Conservation (phyloP, 2,797 vertebrate genomes). For the Psittacula echo region DNA sequence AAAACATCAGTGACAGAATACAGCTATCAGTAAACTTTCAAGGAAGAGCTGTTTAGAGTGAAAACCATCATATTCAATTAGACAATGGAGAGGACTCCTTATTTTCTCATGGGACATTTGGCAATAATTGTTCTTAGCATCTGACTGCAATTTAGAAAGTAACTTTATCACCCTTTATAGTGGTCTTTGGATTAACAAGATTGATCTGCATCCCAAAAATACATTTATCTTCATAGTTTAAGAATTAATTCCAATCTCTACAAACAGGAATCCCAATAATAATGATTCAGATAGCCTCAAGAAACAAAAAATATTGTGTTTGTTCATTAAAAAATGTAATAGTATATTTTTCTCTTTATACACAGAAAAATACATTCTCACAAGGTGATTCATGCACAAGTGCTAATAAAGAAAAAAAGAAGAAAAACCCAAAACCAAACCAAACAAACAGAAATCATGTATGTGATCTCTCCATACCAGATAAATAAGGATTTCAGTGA, state of each 20-base stretch:
- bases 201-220: not conserved
- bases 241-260: not conserved
- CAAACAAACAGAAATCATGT: not conserved
- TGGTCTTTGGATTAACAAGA: not conserved
- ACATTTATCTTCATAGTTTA: not conserved
- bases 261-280: not conserved
- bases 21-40: not conserved
- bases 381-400: not conserved
- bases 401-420: not conserved
- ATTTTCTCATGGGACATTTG: not conserved
- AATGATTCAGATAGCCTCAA: not conserved
- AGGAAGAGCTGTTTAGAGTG: not conserved
- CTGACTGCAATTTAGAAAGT: not conserved
- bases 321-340: not conserved
- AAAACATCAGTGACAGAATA: not conserved
- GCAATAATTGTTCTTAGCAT: not conserved
- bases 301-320: fast-evolving
- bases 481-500: not conserved
- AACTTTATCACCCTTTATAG: not conserved
- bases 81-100: not conserved
- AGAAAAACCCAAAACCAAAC: not conserved
- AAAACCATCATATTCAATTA: not conserved
- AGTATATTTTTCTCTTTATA: not conserved
- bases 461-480: not conserved
- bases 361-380: not conserved